Percentiles rank a stretch among this genome's conserved stretches.
phyloP scores from a whole-genome alignment of 2,888 invertebrate genomes.

The Barypeithes pellucidus region DNA sequence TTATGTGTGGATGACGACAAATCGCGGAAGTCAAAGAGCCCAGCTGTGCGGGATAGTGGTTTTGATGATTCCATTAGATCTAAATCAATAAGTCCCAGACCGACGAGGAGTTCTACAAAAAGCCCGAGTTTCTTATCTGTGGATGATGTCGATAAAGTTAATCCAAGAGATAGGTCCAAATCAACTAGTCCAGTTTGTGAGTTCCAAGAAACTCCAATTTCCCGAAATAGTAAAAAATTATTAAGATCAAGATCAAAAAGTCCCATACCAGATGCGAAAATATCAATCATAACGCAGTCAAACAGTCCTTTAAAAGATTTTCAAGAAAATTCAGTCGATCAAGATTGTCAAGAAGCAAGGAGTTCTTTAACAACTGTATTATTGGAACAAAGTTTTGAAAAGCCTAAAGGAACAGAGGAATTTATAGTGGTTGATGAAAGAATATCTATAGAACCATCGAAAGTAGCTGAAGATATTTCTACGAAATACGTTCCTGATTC shows the following conservation, averaged over 20 bases:
- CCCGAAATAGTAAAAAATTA: neutral
- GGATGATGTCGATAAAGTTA: neutral
- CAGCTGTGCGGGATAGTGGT: neutral
- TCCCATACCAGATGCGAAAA: conserved; percentile 6
- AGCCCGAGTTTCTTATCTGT: neutral
- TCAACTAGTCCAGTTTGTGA: conserved; percentile 8
- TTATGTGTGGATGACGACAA: neutral
- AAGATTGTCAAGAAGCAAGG: neutral
- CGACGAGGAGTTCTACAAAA: neutral
- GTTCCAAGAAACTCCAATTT: neutral
- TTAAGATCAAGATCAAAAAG: conserved; percentile 13
- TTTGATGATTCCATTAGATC: neutral
- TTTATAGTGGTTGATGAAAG: conserved; percentile 1
- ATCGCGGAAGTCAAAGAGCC: conserved; percentile 25
- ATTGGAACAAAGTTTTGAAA: conserved; percentile 15
- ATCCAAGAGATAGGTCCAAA: conserved; percentile 12
- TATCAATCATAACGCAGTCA: neutral
- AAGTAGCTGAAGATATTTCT: neutral
- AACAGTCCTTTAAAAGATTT: neutral
- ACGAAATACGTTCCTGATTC: neutral
- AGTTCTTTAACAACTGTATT: neutral
- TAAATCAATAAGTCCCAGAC: conserved; percentile 29
- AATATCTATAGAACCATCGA: neutral
- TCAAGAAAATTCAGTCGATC: neutral
- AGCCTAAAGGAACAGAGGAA: conserved; percentile 21